A percentile compares a stretch with the other conserved stretches of the same genome.
phyloP scores from a whole-genome alignment of 2,113 vertebrate genomes.

The Peromyscus californicus region DNA sequence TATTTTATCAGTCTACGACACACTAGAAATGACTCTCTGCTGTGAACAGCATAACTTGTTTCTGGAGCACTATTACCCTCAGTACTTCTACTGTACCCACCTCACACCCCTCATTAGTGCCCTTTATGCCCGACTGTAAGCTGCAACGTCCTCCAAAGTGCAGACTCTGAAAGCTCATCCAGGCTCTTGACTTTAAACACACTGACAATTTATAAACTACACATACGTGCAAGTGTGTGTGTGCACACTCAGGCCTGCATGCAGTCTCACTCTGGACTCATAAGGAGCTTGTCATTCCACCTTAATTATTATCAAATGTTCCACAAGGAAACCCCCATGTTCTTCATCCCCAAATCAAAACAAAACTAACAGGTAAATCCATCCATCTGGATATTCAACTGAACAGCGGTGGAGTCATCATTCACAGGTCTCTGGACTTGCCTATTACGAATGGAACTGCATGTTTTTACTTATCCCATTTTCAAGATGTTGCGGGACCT shows the following conservation, averaged over 20 bases:
- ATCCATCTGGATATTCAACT: neutral
- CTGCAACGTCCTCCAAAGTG: neutral
- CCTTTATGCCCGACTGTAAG: neutral
- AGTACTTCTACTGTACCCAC: neutral
- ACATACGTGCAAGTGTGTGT: neutral
- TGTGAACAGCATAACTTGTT: too few relatives aligned
- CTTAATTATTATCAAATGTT: neutral
- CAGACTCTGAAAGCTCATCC: neutral
- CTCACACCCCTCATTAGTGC: neutral
- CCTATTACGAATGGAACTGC: neutral
- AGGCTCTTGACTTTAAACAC: neutral
- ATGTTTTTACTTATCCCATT: slow-evolving; percentile 1
- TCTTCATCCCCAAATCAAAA: neutral
- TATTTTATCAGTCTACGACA: neutral
- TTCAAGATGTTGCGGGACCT: neutral
- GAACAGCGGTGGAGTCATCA: neutral
- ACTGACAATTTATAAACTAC: neutral
- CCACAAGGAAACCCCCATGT: neutral
- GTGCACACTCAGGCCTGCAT: neutral
- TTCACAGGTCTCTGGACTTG: neutral
- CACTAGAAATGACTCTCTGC: neutral
- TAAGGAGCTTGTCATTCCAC: neutral
- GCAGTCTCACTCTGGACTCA: neutral
- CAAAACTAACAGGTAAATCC: neutral
- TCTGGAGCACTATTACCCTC: neutral